A percentile compares a stretch with the other conserved stretches of the same genome.
Evolutionary conservation across 2,113 vertebrate genomes (phyloP).

Genomic region (Eulemur rufifrons): DNA sequence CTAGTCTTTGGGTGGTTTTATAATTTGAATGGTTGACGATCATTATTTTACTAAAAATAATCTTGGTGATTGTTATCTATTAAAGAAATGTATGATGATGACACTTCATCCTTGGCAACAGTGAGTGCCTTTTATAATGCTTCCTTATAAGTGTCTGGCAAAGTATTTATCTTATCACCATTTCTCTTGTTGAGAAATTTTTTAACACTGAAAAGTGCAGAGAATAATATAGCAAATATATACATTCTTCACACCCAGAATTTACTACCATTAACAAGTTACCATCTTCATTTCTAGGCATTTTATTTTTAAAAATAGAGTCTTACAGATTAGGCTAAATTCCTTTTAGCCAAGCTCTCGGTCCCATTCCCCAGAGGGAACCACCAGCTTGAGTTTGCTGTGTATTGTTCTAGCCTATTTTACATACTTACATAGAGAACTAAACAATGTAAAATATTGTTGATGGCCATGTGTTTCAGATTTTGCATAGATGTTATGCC

Average conservation of each 20-base stretch:
- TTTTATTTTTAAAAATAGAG: conserved; percentile 27
- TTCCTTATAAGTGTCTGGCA: not conserved
- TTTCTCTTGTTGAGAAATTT: not conserved
- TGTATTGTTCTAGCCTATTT: not conserved
- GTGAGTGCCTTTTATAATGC: not conserved
- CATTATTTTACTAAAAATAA: conserved; percentile 10
- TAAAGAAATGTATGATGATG: not conserved
- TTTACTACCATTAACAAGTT: not conserved
- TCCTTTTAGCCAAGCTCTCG: not conserved
- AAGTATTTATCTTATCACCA: not conserved
- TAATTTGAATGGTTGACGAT: not conserved
- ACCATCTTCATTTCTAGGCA: not conserved
- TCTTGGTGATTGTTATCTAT: not conserved
- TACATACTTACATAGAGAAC: not conserved
- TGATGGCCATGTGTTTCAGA: not conserved
- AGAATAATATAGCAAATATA: not conserved
- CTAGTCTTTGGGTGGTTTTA: not conserved
- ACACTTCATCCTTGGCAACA: not conserved
- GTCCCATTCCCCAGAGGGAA: not conserved
- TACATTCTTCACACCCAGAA: not conserved
- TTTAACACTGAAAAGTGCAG: not conserved
- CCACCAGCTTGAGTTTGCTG: not conserved
- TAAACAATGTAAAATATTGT: not conserved
- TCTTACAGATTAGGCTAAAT: not conserved
- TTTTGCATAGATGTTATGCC: not conserved